Percentiles rank a stretch among this genome's conserved stretches.
Evolutionary conservation across 1,140 invertebrate genomes (phyloP).

Genomic region (Palaemon carinicauda): DNA sequence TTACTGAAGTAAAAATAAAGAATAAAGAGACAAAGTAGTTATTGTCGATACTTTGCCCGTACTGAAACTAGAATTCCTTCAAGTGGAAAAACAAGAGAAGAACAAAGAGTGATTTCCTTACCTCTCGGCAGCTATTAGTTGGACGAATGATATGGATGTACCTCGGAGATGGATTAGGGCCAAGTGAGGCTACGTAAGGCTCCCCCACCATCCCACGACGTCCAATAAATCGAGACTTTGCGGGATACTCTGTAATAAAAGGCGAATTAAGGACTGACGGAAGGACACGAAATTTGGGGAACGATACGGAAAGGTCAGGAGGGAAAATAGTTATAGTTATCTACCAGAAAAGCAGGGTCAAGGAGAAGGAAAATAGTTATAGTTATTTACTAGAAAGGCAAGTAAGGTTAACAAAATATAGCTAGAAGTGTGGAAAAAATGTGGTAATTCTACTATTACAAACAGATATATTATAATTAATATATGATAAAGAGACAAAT

Average conservation of each 20-base stretch:
- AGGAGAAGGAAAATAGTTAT: too few relatives aligned
- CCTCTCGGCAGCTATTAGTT: conserved; percentile 43
- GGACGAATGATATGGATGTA: conserved; percentile 37
- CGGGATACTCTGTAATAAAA: conserved; percentile 21
- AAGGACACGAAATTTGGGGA: neutral
- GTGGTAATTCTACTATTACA: too few relatives aligned
- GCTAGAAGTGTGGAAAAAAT: too few relatives aligned
- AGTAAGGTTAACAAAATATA: too few relatives aligned
- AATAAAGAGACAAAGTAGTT: too few relatives aligned
- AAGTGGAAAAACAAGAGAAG: neutral
- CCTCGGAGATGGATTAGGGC: conserved; percentile 24
- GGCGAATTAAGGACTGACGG: neutral
- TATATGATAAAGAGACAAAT: too few relatives aligned
- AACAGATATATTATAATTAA: too few relatives aligned
- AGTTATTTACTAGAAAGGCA: too few relatives aligned
- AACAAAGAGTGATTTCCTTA: neutral
- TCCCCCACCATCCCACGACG: conserved; percentile 31
- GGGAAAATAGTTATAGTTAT: neutral
- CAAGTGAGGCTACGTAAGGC: conserved; percentile 39
- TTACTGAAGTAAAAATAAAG: too few relatives aligned
- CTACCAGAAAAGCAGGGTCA: too few relatives aligned
- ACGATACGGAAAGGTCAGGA: neutral
- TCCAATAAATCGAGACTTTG: neutral
- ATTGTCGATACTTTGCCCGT: too few relatives aligned
- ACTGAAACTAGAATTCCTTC: too few relatives aligned